phyloP scores from a whole-genome alignment of 35 echinoderm and acorn worm genomes.

The Amphiura filiformis region DNA sequence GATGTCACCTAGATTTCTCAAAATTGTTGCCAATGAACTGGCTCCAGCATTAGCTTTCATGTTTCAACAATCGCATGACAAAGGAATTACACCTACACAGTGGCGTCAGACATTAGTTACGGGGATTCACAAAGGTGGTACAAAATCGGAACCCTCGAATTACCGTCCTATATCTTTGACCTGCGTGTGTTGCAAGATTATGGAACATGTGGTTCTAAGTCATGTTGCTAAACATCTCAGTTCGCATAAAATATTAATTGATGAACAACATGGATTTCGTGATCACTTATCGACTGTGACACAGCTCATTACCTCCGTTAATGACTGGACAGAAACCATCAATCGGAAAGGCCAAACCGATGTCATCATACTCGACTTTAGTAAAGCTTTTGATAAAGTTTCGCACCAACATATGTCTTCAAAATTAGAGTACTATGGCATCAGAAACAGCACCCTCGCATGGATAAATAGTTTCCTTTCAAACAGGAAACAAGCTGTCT shows the following conservation, averaged over 20 bases:
- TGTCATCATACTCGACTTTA: conserved; percentile 62
- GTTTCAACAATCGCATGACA: neutral
- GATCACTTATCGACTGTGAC: conserved; percentile 34
- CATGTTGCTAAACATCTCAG: conserved; percentile 40
- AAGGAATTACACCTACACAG: too few species aligned
- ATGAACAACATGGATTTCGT: conserved; percentile 60
- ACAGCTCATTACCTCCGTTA: conserved; percentile 28
- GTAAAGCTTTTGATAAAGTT: conserved; percentile 71
- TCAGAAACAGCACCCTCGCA: neutral
- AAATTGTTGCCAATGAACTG: conserved; percentile 37
- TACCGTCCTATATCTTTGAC: conserved; percentile 51
- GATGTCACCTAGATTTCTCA: conserved; percentile 25
- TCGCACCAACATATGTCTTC: conserved; percentile 24
- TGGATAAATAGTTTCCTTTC: conserved; percentile 21
- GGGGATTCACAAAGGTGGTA: conserved; percentile 37
- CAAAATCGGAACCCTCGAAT: conserved; percentile 29
- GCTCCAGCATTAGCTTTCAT: conserved; percentile 9
- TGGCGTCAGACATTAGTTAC: too few species aligned
- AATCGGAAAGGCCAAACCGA: conserved; percentile 48
- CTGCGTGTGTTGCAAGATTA: conserved; percentile 38
- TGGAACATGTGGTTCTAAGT: conserved; percentile 42
- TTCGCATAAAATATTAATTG: conserved; percentile 53
- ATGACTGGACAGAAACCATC: conserved; percentile 45
- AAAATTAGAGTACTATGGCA: conserved; percentile 53
- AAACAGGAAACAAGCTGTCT: conserved; percentile 2